A percentile compares a stretch with the other conserved stretches of the same genome.
phyloP scores from a whole-genome alignment of 2,888 invertebrate genomes.

The Penaeus monodon region DNA sequence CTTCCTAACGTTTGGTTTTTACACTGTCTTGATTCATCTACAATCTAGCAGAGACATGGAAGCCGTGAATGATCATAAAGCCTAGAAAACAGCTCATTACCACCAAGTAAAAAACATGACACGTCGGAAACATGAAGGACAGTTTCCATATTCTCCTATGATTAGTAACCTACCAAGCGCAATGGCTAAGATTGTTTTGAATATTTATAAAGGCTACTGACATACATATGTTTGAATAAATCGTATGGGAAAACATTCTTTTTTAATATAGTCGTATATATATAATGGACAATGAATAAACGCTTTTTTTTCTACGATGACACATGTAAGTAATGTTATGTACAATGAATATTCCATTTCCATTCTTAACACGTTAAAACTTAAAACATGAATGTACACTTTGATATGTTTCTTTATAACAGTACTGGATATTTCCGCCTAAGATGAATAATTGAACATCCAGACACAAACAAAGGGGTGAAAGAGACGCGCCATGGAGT shows the following conservation, averaged over 20 bases:
- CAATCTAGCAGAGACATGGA: conserved; percentile 14
- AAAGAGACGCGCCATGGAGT: no score
- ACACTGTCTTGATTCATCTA: not conserved
- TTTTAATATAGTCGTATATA: conserved; percentile 24
- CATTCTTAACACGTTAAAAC: not conserved
- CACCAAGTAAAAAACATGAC: conserved; percentile 1
- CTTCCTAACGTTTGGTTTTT: no score
- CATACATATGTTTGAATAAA: conserved; percentile 9
- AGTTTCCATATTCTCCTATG: not conserved
- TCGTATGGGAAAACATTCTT: conserved; percentile 6
- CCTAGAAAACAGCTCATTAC: not conserved
- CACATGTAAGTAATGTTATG: conserved; percentile 22
- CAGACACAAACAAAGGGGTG: no score
- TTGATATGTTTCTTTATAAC: conserved; percentile 20
- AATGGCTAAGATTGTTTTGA: conserved; percentile 1
- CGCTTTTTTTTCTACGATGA: conserved; percentile 9
- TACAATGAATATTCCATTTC: conserved; percentile 3
- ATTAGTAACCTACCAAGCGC: conserved; percentile 7
- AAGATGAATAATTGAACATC: no score
- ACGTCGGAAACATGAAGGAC: not conserved
- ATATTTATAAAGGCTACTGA: conserved; percentile 11
- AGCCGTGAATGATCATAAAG: not conserved
- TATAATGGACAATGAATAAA: conserved; percentile 28
- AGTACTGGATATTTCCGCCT: no score
- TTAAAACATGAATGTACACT: conserved; percentile 6